Base-by-base conservation (phyloP, 2,113 vertebrate species). In the Willisornis vidua region DNA sequence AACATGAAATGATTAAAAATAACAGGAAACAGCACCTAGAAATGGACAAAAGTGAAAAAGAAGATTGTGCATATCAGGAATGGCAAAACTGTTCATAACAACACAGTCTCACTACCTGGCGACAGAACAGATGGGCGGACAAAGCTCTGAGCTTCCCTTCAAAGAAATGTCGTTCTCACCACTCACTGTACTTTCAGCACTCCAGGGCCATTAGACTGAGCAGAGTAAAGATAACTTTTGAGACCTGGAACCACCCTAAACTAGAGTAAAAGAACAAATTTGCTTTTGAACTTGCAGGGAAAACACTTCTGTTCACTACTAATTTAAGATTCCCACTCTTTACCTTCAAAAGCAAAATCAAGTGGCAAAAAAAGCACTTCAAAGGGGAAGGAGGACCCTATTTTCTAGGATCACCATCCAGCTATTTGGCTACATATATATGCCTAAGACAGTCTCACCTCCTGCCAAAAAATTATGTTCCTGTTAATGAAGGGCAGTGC, bases 401-500 rank as follows among this genome's bases (percentile, higher is more conserved):
- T 67, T 87, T 58, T 23, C 59, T 43, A 77, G 16, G 28, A 25
- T 33, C 8, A 73, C 31, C 28, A 80, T 49, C 16, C 0, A 1
- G 2, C 19, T 77, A 18, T 52, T 51, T 77, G 19, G 14, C 51
- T 62, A 74, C 9, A 41, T 31, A 35, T 16, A 48, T 14, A n/a
- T 2, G 16, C 17, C 52, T 48, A 66, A 67, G 3, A 19, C 6
- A 57, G 39, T 33, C 28, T 63, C 19, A n/a, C 0, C 11, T 19
- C 35, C 55, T 19, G 46, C 31, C 31, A 87, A 52, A 80, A 85
- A 48, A 16, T 14, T 39, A 59, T 29, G 15, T 3, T 68, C 33
- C 35, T 9, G 6, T 24, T 41, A 70, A 48, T 0, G 0, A 77
- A 39, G 55, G 28, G 48, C 14, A 43, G 12, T 19, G 31, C 35